phyloP scores from a whole-genome alignment of 2,113 vertebrate genomes.

The Tringa solitaria region DNA sequence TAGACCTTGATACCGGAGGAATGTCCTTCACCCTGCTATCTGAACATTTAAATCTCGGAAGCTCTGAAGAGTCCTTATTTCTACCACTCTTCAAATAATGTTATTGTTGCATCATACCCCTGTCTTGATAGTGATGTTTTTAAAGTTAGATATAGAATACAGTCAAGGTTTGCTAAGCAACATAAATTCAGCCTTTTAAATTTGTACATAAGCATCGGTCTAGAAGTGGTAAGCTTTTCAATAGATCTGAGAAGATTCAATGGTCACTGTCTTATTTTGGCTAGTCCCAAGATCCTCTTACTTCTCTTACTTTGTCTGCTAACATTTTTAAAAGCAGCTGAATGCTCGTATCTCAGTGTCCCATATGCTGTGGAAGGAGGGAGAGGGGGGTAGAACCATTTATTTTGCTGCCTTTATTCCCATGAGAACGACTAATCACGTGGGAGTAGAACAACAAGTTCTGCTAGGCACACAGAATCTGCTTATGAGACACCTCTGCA shows the following conservation, averaged over 20 bases:
- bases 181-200: not conserved
- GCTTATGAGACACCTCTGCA: constrained; percentile 53
- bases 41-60: not conserved
- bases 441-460: constrained; percentile 67
- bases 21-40: not conserved
- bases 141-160: not conserved
- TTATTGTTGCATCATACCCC: not conserved
- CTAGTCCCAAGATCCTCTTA: not conserved
- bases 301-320: not conserved
- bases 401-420: constrained; percentile 41
- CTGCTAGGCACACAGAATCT: constrained; percentile 47
- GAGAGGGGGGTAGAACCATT: not conserved
- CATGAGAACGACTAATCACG: constrained; percentile 35
- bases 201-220: not conserved
- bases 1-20: not conserved
- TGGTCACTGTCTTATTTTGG: not conserved
- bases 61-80: not conserved
- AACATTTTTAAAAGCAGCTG: not conserved
- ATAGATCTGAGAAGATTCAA: not conserved
- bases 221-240: not conserved
- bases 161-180: not conserved
- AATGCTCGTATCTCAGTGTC: not conserved
- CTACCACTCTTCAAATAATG: not conserved
- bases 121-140: not conserved
- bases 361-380: not conserved